Evolutionary conservation across 2,888 invertebrate genomes (phyloP).

Genomic region (Ommatoiulus sabulosus): DNA sequence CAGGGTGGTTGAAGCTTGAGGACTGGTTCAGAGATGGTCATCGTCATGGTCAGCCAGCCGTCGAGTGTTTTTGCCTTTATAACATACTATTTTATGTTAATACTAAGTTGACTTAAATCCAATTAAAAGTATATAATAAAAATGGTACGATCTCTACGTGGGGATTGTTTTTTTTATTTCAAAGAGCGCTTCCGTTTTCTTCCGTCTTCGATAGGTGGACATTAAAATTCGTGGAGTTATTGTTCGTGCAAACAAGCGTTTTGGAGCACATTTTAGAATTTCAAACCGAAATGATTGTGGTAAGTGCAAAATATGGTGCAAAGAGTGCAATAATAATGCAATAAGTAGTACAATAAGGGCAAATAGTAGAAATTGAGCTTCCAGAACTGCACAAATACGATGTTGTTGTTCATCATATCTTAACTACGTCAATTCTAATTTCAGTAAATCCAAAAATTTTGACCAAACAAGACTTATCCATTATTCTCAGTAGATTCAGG

Average conservation of each 20-base stretch:
- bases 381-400: background rate
- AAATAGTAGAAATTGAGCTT: background rate
- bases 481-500: too few relatives aligned
- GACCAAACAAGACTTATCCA: too few relatives aligned
- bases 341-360: too few relatives aligned
- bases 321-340: too few relatives aligned
- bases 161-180: background rate
- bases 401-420: too few relatives aligned
- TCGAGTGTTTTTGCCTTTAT: conserved; percentile 24
- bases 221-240: background rate
- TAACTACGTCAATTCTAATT: too few relatives aligned
- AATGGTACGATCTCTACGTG: background rate
- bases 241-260: background rate
- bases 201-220: background rate
- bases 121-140: conserved; percentile 42
- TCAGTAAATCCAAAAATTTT: too few relatives aligned
- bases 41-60: background rate
- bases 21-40: background rate
- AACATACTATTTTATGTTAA: conserved; percentile 41
- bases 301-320: too few relatives aligned
- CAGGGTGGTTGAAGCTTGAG: background rate
- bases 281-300: too few relatives aligned
- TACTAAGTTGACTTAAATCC: conserved; percentile 15
- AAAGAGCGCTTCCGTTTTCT: background rate
- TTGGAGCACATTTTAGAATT: background rate